phyloP scores from a whole-genome alignment of 2,888 invertebrate species.

The Xestia xanthographa region DNA sequence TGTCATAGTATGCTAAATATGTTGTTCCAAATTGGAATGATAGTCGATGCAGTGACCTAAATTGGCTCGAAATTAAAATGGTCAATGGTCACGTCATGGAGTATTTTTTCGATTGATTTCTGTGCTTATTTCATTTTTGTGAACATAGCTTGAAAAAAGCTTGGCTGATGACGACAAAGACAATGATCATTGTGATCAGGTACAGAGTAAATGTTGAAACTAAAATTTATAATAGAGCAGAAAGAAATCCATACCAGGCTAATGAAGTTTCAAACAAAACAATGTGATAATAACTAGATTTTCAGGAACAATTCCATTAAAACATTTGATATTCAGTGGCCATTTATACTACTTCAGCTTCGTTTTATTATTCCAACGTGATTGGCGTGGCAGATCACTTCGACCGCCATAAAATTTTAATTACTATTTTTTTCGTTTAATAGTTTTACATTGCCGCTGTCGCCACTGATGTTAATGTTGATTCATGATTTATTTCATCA shows the following conservation, averaged over 20 bases:
- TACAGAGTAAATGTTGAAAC: neutral
- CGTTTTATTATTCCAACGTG: constrained; percentile 61
- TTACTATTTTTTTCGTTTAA: constrained; percentile 44
- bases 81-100: neutral
- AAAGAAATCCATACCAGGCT: neutral
- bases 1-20: neutral
- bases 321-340: constrained; percentile 46
- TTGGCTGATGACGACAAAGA: neutral
- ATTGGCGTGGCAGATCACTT: constrained; percentile 48
- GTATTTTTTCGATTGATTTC: neutral
- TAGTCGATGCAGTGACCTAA: neutral
- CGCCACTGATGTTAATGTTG: constrained; percentile 18
- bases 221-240: neutral
- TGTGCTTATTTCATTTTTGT: neutral
- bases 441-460: constrained; percentile 44
- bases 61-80: neutral
- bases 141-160: neutral
- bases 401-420: constrained; percentile 46
- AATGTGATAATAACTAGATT: neutral
- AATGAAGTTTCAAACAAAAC: neutral
- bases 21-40: neutral
- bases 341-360: constrained; percentile 41
- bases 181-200: neutral
- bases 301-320: neutral
- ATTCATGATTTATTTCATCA: constrained; percentile 24